Evolutionary conservation across 2,797 vertebrate genomes (phyloP).

Genomic region (Chelonia mydas): DNA sequence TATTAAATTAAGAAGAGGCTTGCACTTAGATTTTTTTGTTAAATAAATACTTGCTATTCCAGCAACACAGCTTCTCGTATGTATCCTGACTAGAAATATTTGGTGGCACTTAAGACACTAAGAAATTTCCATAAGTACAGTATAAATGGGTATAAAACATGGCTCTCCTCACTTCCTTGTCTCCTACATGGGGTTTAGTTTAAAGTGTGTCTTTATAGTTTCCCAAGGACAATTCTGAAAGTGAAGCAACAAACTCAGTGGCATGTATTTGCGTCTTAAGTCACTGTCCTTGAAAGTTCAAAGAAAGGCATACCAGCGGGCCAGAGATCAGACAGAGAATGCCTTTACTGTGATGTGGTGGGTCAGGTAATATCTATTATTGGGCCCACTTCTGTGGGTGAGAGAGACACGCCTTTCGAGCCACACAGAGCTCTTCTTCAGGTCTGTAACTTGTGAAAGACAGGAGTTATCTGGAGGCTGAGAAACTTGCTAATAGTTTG

Average conservation of each 20-base stretch:
- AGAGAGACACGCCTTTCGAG: neutral
- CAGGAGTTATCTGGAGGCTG: neutral
- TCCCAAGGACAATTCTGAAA: neutral
- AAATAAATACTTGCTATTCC: neutral
- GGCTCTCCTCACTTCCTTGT: neutral
- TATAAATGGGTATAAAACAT: neutral
- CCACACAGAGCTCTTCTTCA: no score
- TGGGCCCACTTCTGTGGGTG: no score
- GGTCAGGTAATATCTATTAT: no score
- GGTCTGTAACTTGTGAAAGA: neutral
- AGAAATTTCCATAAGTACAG: neutral
- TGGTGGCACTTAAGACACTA: neutral
- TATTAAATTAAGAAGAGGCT: constrained; percentile 22
- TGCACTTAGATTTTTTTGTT: neutral
- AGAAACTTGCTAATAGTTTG: neutral
- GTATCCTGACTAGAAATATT: neutral
- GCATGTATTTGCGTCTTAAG: neutral
- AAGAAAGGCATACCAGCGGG: neutral
- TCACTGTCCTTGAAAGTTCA: neutral
- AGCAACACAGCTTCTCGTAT: neutral
- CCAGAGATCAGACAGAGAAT: neutral
- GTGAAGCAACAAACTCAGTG: neutral
- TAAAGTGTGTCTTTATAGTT: neutral
- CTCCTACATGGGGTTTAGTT: neutral
- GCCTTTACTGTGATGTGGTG: neutral